Conservation (phyloP, 1,140 invertebrate genomes). For the Musca domestica region DNA sequence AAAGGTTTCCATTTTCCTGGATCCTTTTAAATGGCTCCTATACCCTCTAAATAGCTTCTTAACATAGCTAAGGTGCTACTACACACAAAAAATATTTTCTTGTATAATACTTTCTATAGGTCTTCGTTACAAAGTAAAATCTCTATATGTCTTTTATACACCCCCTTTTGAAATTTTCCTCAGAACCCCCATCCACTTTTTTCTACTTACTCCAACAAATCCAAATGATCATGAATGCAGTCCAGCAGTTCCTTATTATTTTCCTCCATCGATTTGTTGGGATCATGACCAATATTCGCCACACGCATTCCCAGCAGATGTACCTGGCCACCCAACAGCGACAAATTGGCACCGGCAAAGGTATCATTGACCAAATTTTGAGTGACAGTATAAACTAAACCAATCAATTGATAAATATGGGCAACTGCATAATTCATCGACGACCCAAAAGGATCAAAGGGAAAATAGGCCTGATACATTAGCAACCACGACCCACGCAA, state of each 20-base stretch:
- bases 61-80: too few species aligned
- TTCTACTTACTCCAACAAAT: conserved; percentile 16
- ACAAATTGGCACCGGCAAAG: conserved; percentile 4
- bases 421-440: not conserved
- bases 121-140: too few species aligned
- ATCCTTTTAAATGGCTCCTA: too few species aligned
- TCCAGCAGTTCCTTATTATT: conserved; percentile 2
- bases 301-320: conserved; percentile 8
- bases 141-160: too few species aligned
- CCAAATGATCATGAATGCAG: conserved; percentile 16
- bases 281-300: conserved; percentile 3
- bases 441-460: conserved; percentile 7
- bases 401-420: conserved; percentile 21
- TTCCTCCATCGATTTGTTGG: not conserved
- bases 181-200: too few species aligned
- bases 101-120: too few species aligned
- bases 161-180: too few species aligned
- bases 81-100: too few species aligned
- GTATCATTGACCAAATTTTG: conserved; percentile 18
- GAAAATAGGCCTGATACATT: conserved; percentile 25
- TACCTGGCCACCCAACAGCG: conserved; percentile 1
- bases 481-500: not conserved
- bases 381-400: not conserved
- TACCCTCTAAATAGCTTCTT: too few species aligned
- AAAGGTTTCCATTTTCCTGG: too few species aligned